phyloP scores from a whole-genome alignment of 2,113 vertebrate species.

The Machaerirhynchus nigripectus region DNA sequence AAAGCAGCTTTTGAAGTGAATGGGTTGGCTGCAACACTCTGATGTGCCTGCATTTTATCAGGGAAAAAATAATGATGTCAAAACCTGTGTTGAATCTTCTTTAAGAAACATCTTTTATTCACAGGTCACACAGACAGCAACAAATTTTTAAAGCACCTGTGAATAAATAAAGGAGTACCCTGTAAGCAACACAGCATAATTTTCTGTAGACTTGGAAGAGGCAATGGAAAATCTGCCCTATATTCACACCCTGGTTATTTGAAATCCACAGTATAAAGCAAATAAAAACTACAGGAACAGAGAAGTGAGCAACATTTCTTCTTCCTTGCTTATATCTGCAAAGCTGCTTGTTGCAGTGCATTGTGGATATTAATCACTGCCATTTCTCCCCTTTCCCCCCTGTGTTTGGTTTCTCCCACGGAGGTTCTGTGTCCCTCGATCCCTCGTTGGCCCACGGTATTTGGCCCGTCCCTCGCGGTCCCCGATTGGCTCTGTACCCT shows the following conservation, averaged over 20 bases:
- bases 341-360: no score
- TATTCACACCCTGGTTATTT: background rate
- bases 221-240: background rate
- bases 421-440: no score
- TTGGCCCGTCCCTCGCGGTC: no score
- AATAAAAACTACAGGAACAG: background rate
- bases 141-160: background rate
- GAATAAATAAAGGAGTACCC: background rate
- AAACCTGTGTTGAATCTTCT: background rate
- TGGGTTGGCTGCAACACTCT: background rate
- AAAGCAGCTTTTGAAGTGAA: background rate
- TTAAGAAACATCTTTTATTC: background rate
- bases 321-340: background rate
- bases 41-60: background rate
- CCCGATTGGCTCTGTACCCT: no score
- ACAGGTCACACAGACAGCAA: background rate
- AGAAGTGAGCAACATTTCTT: background rate
- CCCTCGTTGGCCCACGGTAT: no score
- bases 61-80: slow-evolving; percentile 15
- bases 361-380: no score
- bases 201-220: background rate
- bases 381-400: no score
- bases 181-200: background rate
- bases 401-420: no score
- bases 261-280: background rate